Conservation (phyloP, 1,140 invertebrate genomes). For the Cylas formicarius region DNA sequence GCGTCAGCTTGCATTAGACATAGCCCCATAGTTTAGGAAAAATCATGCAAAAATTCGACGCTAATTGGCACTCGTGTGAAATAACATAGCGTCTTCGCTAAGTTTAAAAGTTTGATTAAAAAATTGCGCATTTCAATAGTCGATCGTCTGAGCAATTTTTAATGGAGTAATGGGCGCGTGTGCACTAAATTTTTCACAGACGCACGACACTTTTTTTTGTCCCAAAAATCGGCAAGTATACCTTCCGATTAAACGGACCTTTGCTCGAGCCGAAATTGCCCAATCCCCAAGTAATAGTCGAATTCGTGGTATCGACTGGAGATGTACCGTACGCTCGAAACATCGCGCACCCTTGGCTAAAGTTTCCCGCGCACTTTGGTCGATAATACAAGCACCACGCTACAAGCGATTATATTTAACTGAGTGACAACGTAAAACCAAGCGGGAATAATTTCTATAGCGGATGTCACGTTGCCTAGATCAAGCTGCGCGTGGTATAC, state of each 20-base stretch:
- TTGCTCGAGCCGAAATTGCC: constrained; percentile 25
- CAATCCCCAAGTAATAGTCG: constrained; percentile 29
- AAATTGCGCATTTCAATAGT: too few relatives aligned
- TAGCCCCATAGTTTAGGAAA: too few relatives aligned
- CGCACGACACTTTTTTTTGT: too few relatives aligned
- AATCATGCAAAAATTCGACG: too few relatives aligned
- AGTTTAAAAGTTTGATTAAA: too few relatives aligned
- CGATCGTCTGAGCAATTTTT: too few relatives aligned
- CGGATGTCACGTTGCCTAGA: constrained; percentile 20
- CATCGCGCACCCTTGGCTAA: constrained; percentile 31
- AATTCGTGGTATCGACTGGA: constrained; percentile 30
- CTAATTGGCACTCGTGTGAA: too few relatives aligned
- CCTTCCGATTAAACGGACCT: too few relatives aligned
- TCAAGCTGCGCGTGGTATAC: constrained; percentile 13
- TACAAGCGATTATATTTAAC: constrained; percentile 14
- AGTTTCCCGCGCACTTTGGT: constrained; percentile 15
- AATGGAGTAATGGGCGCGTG: too few relatives aligned
- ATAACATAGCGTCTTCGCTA: too few relatives aligned
- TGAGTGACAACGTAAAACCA: constrained; percentile 19
- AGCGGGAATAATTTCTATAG: constrained; percentile 16
- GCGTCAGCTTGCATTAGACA: too few relatives aligned
- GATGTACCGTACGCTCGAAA: constrained; percentile 38
- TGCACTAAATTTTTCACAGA: too few relatives aligned
- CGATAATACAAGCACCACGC: constrained; percentile 7
- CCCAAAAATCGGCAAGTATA: constrained; percentile 6